Evolutionary conservation across 2,888 invertebrate genomes (phyloP), one percentile per base, ranked within the genome.

Genomic region (Mellilla xanthometata): DNA sequence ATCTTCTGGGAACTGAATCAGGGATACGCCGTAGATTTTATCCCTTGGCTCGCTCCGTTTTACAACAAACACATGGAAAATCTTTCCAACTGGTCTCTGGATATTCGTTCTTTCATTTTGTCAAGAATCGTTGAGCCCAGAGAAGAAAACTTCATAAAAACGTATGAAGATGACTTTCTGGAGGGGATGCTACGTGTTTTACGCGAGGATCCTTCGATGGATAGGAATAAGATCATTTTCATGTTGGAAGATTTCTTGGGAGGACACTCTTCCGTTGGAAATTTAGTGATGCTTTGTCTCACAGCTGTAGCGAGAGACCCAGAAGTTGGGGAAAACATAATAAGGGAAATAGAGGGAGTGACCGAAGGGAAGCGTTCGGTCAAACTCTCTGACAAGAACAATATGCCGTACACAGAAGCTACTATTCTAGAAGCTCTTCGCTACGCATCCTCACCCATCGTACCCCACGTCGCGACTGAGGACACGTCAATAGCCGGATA

Each of bases 1-100:
- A 96, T 97, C 36, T 97, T 97, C 83, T 96, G 95, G 94, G 96
- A 97, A 69, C 96, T 97, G 53, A 97, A 97, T 74, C 95, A 96
- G 63, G 96, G 96, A 0, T 96, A 96, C 72, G 95, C 95, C 0
- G 92, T 96, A 0, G 97, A 97, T 65, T 97, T 97, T 65, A 68
- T 97, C 12, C 97, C 97, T 0, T 96, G 95, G 94, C 75, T 97
- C 0, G 84, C 92, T 0, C 95, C 95, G 0, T 92, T 95, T 48
- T 96, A 95, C 73, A 81, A 81, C 2, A 85, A 89, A 2, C 94
- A 95, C 62, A 91, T 95, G 83, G 88, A 91, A 2, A 93, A 92
- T 54, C 81, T 96, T 3, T 90, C 92, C 0, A 73, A 90, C 40
- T 95, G 95, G 95, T 93, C 95, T 0, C 78, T 91, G 1, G 91